These are phyloP conservation scores for Phyllostomus discolor DNA, from an alignment of 2,113 vertebrate species.

Conservation along the genomic window DNA sequence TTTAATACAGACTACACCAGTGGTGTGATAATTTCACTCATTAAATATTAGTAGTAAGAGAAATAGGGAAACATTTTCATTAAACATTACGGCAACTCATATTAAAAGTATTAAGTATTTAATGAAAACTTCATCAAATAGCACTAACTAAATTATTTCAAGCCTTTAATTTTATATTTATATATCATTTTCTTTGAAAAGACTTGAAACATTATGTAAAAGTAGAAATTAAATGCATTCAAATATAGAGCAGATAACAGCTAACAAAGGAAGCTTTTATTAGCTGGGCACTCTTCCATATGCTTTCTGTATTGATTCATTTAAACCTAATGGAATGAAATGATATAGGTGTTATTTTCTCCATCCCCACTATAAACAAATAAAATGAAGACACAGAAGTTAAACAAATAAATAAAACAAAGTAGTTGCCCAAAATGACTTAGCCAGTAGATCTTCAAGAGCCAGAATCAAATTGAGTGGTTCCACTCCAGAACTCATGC, in stretches of 20 bases:
- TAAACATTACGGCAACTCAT: not conserved
- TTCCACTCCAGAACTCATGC: not conserved
- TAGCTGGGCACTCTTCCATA: not conserved
- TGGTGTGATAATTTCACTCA: not conserved
- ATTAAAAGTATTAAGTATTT: not conserved
- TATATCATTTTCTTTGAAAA: not conserved
- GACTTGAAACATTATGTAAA: not conserved
- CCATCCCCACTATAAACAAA: not conserved
- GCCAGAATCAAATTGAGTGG: not conserved
- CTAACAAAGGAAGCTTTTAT: not conserved
- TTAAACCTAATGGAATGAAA: not conserved
- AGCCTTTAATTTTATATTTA: not conserved
- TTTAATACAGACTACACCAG: not conserved
- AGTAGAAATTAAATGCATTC: not conserved
- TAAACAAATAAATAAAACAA: not conserved
- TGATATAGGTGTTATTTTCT: not conserved
- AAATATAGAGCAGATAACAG: not conserved
- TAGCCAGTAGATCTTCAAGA: not conserved
- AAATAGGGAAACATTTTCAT: not conserved
- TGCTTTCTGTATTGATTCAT: constrained; percentile 15
- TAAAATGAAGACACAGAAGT: not conserved
- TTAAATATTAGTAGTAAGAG: not conserved
- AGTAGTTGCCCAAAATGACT: not conserved
- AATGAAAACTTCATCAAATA: not conserved
- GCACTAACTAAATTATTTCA: not conserved